phyloP scores from a whole-genome alignment of 2,113 vertebrate genomes.

The Erythrocebus patas region DNA sequence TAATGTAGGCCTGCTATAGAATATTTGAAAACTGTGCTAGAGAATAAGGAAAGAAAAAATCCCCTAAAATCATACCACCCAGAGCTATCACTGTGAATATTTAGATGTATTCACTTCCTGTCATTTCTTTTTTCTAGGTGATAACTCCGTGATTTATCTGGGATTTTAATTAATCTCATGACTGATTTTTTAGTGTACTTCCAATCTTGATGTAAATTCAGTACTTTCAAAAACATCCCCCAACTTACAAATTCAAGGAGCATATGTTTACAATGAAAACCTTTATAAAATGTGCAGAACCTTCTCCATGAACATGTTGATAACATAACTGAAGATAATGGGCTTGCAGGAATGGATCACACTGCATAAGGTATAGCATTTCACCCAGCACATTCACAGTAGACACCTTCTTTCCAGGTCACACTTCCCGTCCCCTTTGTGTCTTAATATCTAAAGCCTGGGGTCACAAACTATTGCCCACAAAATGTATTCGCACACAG shows the following conservation, averaged over 20 bases:
- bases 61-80: background rate
- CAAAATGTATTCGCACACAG: background rate
- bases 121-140: background rate
- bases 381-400: background rate
- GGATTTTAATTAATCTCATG: conserved; percentile 13
- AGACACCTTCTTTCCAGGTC: background rate
- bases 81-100: background rate
- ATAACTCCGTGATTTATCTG: background rate
- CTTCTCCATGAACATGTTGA: background rate
- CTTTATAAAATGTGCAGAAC: background rate
- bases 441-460: background rate
- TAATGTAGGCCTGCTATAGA: background rate
- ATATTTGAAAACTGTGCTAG: background rate
- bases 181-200: background rate
- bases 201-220: background rate
- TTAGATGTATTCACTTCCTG: background rate
- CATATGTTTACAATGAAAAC: background rate
- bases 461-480: background rate
- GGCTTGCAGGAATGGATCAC: background rate
- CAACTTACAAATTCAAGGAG: background rate
- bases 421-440: background rate
- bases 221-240: background rate
- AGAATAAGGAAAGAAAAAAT: background rate
- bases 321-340: background rate
- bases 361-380: rapidly evolving